Percentiles rank a stretch among this genome's conserved stretches.
phyloP scores from a whole-genome alignment of 2,797 vertebrate genomes.

The Phrynocephalus forsythii region DNA sequence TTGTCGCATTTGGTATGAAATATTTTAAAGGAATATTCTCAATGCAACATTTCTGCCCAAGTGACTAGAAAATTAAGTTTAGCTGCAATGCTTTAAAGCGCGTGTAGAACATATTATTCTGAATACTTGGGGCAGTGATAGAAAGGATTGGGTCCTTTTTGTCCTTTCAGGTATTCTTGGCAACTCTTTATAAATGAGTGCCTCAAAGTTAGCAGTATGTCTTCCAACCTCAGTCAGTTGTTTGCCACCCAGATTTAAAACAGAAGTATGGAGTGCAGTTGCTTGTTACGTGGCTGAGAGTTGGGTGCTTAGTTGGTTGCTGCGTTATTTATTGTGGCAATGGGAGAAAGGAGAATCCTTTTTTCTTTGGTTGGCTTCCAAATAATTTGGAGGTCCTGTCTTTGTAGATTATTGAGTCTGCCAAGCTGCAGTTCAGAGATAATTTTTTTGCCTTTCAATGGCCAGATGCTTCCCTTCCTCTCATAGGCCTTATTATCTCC shows the following conservation, averaged over 20 bases:
- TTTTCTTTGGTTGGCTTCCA: slow-evolving; percentile 3
- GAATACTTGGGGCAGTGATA: background rate
- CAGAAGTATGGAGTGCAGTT: background rate
- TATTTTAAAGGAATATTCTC: background rate
- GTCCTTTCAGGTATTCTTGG: background rate
- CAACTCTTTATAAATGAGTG: background rate
- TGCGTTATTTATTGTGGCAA: slow-evolving; percentile 9
- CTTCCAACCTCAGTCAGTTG: background rate
- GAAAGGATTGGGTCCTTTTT: background rate
- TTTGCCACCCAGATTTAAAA: slow-evolving; percentile 3
- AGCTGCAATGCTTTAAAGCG: background rate
- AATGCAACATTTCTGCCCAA: slow-evolving; percentile 4
- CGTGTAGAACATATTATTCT: background rate
- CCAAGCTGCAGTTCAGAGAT: background rate
- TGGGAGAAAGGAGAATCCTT: background rate
- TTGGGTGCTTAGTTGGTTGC: background rate
- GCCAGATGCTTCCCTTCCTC: background rate
- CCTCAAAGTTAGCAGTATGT: background rate
- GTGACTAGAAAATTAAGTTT: background rate
- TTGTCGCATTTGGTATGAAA: background rate
- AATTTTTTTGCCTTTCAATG: background rate
- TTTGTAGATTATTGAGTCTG: slow-evolving; percentile 8
- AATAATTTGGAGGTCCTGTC: background rate
- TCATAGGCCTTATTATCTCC: no score
- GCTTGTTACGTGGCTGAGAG: background rate